phyloP scores from a whole-genome alignment of 2,113 vertebrate species.

The Alligator mississippiensis region DNA sequence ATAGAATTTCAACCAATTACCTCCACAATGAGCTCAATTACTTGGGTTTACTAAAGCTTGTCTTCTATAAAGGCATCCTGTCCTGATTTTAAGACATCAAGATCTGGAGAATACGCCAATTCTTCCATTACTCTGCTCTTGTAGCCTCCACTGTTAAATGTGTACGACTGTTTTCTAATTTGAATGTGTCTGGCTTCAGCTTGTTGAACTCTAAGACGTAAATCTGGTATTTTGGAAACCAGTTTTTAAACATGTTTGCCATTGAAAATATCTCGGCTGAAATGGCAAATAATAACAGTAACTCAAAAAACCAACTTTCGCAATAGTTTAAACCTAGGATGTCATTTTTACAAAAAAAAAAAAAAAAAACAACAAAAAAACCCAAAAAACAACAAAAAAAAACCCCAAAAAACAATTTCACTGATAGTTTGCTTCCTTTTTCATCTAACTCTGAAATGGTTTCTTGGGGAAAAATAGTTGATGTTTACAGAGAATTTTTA shows the following conservation, averaged over 20 bases:
- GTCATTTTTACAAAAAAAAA: neutral
- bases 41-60: neutral
- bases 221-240: neutral
- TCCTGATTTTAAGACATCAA: neutral
- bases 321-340: neutral
- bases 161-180: neutral
- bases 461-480: neutral
- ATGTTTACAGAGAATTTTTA: neutral
- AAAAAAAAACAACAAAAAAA: too few relatives aligned
- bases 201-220: neutral
- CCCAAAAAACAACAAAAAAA: too few relatives aligned
- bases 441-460: neutral
- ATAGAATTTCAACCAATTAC: neutral
- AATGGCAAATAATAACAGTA: neutral
- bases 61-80: neutral
- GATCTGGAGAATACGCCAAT: neutral
- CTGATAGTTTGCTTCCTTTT: neutral
- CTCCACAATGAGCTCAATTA: neutral
- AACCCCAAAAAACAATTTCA: fast-evolving
- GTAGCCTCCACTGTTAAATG: neutral
- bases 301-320: neutral
- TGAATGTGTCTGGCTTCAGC: neutral
- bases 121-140: neutral
- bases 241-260: neutral
- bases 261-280: neutral